phyloP scores from a whole-genome alignment of 35 echinoderm and acorn worm genomes.

The Apostichopus californicus region DNA sequence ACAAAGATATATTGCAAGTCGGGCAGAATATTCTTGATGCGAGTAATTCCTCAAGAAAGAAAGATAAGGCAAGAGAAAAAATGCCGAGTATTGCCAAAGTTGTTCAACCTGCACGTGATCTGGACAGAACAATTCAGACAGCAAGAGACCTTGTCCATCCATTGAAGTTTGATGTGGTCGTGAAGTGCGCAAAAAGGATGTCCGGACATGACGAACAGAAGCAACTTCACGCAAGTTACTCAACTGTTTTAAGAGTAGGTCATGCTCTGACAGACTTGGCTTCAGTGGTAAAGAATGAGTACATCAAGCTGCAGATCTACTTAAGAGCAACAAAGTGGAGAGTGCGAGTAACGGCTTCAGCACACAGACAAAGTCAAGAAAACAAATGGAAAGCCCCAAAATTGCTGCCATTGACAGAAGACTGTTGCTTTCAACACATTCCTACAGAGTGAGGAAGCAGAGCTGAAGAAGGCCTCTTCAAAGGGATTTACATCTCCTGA shows the following conservation, averaged over 20 bases:
- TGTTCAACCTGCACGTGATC: background rate
- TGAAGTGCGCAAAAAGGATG: background rate
- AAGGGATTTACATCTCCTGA: background rate
- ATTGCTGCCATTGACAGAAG: slow-evolving; percentile 49
- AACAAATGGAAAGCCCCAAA: slow-evolving; percentile 36
- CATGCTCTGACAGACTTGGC: slow-evolving; percentile 38
- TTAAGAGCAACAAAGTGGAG: slow-evolving; percentile 9
- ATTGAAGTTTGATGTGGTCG: slow-evolving; percentile 23
- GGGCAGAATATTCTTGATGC: background rate
- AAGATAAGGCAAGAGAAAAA: slow-evolving; percentile 25
- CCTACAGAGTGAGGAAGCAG: background rate
- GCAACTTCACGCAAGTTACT: slow-evolving; percentile 12
- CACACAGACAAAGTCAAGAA: slow-evolving; percentile 28
- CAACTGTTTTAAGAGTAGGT: slow-evolving; percentile 29
- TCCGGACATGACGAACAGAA: slow-evolving; percentile 14
- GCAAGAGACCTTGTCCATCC: slow-evolving; percentile 20
- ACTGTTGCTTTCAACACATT: slow-evolving; percentile 42
- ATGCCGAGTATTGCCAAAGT: slow-evolving; percentile 41
- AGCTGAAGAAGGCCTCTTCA: background rate
- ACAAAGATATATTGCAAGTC: slow-evolving; percentile 11
- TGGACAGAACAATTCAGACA: background rate
- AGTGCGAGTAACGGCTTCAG: slow-evolving; percentile 40
- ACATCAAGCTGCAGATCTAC: background rate
- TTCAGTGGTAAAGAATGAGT: slow-evolving; percentile 3
- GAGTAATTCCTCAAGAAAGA: background rate